Conservation (phyloP, 2,113 vertebrate species). For the Promerops cafer region DNA sequence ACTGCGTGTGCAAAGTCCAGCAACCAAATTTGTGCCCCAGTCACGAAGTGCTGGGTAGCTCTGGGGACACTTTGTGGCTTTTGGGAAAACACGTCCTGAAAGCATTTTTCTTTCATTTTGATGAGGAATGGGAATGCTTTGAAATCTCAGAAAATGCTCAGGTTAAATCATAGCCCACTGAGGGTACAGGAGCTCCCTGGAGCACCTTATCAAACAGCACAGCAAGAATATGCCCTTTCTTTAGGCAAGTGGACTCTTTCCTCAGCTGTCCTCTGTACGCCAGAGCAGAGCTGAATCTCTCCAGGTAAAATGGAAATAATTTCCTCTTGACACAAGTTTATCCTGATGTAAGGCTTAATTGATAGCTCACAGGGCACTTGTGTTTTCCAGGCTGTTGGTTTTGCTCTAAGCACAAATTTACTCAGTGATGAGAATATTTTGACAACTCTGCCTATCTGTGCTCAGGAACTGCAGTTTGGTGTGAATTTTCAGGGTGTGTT, state of each 20-base stretch:
- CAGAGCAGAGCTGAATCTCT: neutral
- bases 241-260: neutral
- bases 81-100: neutral
- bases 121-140: neutral
- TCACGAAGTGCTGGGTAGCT: neutral
- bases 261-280: neutral
- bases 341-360: constrained; percentile 42
- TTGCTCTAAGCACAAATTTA: constrained; percentile 61
- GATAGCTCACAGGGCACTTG: constrained; percentile 46
- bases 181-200: neutral
- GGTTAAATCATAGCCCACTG: neutral
- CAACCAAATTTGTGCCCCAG: neutral
- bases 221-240: neutral
- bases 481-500: constrained; percentile 63
- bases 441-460: constrained; percentile 51
- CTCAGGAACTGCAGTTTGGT: constrained; percentile 48
- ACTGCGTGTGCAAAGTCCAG: neutral
- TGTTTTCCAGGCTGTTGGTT: constrained; percentile 66
- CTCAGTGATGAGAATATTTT: constrained; percentile 70
- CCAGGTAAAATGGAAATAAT: neutral
- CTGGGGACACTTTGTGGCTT: neutral
- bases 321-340: constrained; percentile 43
- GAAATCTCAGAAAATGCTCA: neutral
- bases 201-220: neutral
- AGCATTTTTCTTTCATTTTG: neutral